Evolutionary conservation across 2,797 vertebrate genomes (phyloP).

Genomic region (Lutjanus campechanus): DNA sequence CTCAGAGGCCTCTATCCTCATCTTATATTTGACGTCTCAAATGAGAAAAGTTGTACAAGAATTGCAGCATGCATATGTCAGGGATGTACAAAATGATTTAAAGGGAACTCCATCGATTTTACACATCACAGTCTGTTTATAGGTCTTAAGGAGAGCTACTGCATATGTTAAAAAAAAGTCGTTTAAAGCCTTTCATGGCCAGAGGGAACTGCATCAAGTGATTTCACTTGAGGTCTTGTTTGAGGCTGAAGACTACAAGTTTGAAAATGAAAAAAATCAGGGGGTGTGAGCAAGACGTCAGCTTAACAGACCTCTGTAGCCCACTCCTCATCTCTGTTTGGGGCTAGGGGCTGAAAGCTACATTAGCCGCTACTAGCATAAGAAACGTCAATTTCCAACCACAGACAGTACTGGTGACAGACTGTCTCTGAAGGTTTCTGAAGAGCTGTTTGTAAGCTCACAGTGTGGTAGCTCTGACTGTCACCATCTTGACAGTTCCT

Average conservation of each 20-base stretch:
- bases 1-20: slow-evolving; percentile 40
- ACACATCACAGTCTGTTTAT: slow-evolving; percentile 35
- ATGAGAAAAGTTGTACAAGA: slow-evolving; percentile 23
- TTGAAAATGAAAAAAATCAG: too few relatives aligned
- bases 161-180: slow-evolving; percentile 15
- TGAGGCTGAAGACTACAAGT: neutral
- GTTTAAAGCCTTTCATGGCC: neutral
- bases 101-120: slow-evolving; percentile 43
- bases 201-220: slow-evolving; percentile 7
- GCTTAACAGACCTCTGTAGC: too few relatives aligned
- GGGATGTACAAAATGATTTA: slow-evolving; percentile 43
- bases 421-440: too few relatives aligned
- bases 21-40: slow-evolving; percentile 28
- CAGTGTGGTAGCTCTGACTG: too few relatives aligned
- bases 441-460: too few relatives aligned
- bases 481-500: too few relatives aligned
- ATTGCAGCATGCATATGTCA: slow-evolving; percentile 57
- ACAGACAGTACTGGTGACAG: too few relatives aligned
- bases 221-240: slow-evolving; percentile 17
- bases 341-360: too few relatives aligned
- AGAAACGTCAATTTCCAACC: too few relatives aligned
- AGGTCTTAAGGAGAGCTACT: slow-evolving; percentile 31
- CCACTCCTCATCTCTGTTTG: neutral
- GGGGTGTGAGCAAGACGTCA: too few relatives aligned
- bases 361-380: too few relatives aligned